Conservation (phyloP, 2,797 vertebrate genomes). For the Enteromius mattozi region DNA sequence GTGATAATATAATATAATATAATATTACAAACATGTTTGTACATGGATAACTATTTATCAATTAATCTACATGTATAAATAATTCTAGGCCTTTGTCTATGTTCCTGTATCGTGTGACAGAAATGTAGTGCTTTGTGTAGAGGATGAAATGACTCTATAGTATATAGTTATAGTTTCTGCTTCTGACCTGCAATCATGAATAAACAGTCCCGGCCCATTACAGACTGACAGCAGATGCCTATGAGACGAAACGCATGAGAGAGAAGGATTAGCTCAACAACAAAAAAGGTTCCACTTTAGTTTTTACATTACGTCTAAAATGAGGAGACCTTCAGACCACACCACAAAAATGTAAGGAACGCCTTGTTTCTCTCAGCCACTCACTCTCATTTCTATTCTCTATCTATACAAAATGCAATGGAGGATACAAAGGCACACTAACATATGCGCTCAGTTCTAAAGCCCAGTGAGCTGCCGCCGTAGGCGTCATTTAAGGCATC, state of each 20-base stretch:
- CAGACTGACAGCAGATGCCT: slow-evolving; percentile 13
- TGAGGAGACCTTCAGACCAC: slow-evolving; percentile 36
- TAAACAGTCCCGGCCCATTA: slow-evolving; percentile 50
- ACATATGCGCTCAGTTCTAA: neutral
- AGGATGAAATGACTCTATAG: slow-evolving; percentile 31
- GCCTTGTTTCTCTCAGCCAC: slow-evolving; percentile 13
- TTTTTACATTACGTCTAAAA: slow-evolving; percentile 51
- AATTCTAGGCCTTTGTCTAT: neutral
- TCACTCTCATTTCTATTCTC: slow-evolving; percentile 13
- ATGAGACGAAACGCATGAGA: neutral
- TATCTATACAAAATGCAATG: neutral
- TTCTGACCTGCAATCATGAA: slow-evolving; percentile 26
- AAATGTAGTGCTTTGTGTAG: neutral
- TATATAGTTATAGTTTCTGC: slow-evolving; percentile 6
- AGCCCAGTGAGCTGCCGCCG: no score
- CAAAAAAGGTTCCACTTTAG: neutral
- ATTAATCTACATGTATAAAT: neutral
- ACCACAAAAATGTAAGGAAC: slow-evolving; percentile 58
- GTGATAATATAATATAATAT: neutral
- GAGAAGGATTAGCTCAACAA: neutral
- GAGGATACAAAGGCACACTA: neutral
- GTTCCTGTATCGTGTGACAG: neutral
- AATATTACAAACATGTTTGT: neutral
- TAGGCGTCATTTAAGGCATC: neutral
- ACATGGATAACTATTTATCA: neutral